phyloP scores from a whole-genome alignment of 2,888 invertebrate species.

The Hirtodrosophila confusa region DNA sequence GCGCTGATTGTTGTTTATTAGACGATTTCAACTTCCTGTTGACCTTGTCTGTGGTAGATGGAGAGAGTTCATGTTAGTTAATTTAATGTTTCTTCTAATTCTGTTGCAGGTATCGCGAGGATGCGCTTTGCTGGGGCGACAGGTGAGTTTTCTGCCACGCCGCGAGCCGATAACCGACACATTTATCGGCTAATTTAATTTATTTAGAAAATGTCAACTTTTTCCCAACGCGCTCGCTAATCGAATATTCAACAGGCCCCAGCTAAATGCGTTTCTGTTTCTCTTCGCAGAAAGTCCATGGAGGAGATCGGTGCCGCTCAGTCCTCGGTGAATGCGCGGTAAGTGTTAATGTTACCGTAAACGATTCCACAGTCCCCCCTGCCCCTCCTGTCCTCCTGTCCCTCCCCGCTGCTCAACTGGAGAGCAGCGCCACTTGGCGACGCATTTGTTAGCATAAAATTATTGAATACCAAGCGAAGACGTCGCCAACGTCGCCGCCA shows the following conservation, averaged over 20 bases:
- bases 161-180: slow-evolving; percentile 73
- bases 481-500: slow-evolving; percentile 69
- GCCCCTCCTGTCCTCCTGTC: slow-evolving; percentile 9
- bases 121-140: slow-evolving; percentile 94
- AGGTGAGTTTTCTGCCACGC: slow-evolving; percentile 87
- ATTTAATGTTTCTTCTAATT: slow-evolving; percentile 69
- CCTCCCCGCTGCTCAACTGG: slow-evolving; percentile 1
- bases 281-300: slow-evolving; percentile 93
- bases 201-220: slow-evolving; percentile 81
- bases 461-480: slow-evolving; percentile 78
- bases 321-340: slow-evolving; percentile 94
- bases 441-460: slow-evolving; percentile 84
- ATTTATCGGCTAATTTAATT: slow-evolving; percentile 83
- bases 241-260: slow-evolving; percentile 70
- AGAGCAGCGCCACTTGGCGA: slow-evolving; percentile 72
- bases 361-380: slow-evolving; percentile 51
- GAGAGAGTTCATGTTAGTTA: background rate
- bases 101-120: slow-evolving; percentile 94
- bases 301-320: slow-evolving; percentile 92
- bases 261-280: slow-evolving; percentile 44
- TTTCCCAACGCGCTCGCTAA: slow-evolving; percentile 65
- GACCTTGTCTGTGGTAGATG: slow-evolving; percentile 11
- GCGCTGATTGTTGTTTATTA: slow-evolving; percentile 64
- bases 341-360: slow-evolving; percentile 86
- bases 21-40: slow-evolving; percentile 66